A percentile compares a stretch with the other conserved stretches of the same genome.
phyloP scores from a whole-genome alignment of 2,888 invertebrate genomes.

The Cerastis rubricosa region DNA sequence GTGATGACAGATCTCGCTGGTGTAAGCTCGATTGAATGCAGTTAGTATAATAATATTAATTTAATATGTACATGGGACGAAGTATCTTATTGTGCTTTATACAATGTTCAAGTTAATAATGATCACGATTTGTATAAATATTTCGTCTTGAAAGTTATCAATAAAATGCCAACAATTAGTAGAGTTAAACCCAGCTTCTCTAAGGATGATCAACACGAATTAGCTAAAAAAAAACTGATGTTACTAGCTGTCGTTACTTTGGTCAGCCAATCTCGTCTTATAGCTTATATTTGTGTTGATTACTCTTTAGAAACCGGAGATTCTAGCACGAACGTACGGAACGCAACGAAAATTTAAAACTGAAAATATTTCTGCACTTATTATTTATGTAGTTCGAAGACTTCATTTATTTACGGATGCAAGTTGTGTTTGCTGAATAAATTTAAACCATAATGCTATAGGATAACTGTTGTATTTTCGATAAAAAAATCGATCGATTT shows the following conservation, averaged over 20 bases:
- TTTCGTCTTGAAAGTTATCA: constrained; percentile 39
- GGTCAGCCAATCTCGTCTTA: neutral
- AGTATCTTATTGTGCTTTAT: constrained; percentile 61
- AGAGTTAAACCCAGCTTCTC: constrained; percentile 41
- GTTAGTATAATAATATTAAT: constrained; percentile 55
- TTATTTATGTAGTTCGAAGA: neutral
- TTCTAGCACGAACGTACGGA: neutral
- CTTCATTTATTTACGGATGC: neutral
- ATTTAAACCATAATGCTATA: neutral
- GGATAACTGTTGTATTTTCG: neutral
- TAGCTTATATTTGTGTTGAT: neutral
- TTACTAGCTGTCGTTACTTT: neutral
- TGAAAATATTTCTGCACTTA: no score
- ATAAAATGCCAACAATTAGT: constrained; percentile 56
- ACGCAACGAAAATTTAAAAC: neutral
- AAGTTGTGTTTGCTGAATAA: neutral
- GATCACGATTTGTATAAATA: constrained; percentile 47
- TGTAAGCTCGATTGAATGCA: constrained; percentile 64
- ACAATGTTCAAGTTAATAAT: constrained; percentile 52
- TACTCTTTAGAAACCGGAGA: neutral
- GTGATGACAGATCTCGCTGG: constrained; percentile 76
- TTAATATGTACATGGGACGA: constrained; percentile 64
- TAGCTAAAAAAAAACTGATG: neutral
- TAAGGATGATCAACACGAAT: neutral
- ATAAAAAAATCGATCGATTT: neutral